phyloP scores from a whole-genome alignment of 2,797 vertebrate species.

The Megaceryle alcyon region DNA sequence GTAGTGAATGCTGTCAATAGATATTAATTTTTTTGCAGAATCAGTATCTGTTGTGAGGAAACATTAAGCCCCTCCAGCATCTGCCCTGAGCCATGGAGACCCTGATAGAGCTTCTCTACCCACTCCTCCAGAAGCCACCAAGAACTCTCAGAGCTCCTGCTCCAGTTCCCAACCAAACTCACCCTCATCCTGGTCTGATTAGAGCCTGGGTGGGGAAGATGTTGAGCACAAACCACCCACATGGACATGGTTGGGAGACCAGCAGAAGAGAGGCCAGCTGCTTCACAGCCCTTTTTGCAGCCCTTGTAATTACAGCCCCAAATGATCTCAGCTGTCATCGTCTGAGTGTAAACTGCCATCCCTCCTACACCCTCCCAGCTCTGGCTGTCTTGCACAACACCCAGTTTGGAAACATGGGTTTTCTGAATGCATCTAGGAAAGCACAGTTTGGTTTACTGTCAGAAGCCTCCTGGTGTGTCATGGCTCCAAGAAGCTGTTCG shows the following conservation, averaged over 20 bases:
- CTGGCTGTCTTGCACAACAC: background rate
- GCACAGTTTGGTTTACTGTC: background rate
- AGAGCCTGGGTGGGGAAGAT: background rate
- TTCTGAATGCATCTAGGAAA: background rate
- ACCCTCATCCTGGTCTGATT: too few relatives aligned
- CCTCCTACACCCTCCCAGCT: background rate
- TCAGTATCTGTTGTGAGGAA: background rate
- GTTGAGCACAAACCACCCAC: accelerated
- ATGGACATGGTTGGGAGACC: background rate
- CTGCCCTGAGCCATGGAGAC: background rate
- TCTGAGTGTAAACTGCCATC: background rate
- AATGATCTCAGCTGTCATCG: background rate
- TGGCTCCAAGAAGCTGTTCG: background rate
- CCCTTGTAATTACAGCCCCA: background rate
- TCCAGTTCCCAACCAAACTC: background rate
- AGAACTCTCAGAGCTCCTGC: background rate
- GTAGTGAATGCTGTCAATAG: background rate
- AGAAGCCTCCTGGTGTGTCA: background rate
- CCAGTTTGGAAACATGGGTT: background rate
- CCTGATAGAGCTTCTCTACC: background rate
- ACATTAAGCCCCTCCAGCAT: background rate
- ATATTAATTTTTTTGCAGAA: background rate
- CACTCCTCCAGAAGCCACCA: background rate
- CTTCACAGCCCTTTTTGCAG: background rate
- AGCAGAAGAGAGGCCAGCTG: background rate